Percentiles rank a stretch among this genome's conserved stretches.
Conservation (phyloP, 2,113 vertebrate genomes). For the Xenus cinereus region DNA sequence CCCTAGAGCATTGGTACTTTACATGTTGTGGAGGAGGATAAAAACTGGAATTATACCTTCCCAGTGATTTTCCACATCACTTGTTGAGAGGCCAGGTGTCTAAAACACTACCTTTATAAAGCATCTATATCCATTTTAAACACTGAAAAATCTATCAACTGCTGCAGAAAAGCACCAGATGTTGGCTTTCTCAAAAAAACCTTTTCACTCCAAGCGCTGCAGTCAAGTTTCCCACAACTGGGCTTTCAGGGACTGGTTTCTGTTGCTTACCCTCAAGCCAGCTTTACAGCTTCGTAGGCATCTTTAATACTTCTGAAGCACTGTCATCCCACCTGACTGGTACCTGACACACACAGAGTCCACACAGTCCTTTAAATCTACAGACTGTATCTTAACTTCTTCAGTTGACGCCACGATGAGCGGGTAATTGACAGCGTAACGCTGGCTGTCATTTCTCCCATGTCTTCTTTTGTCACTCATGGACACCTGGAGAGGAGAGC, state of each 20-base stretch:
- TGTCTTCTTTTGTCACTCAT: not conserved
- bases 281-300: not conserved
- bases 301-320: not conserved
- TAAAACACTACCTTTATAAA: not conserved
- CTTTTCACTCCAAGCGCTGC: not conserved
- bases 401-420: not conserved
- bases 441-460: not conserved
- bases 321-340: not conserved
- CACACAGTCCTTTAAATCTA: not conserved
- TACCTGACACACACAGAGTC: not conserved
- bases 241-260: not conserved
- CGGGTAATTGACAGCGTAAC: not conserved
- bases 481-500: not conserved
- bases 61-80: not conserved
- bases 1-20: not conserved
- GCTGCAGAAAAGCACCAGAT: not conserved
- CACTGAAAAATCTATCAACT: not conserved
- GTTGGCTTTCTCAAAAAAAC: not conserved
- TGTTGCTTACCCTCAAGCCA: not conserved
- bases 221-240: not conserved
- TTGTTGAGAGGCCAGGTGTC: not conserved
- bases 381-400: not conserved
- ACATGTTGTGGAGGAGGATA: not conserved
- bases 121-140: not conserved
- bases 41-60: not conserved